Evolutionary conservation across 35 echinoderm and acorn worm genomes (phyloP), one percentile per base, ranked within the genome.

Genomic region (Patiria miniata): DNA sequence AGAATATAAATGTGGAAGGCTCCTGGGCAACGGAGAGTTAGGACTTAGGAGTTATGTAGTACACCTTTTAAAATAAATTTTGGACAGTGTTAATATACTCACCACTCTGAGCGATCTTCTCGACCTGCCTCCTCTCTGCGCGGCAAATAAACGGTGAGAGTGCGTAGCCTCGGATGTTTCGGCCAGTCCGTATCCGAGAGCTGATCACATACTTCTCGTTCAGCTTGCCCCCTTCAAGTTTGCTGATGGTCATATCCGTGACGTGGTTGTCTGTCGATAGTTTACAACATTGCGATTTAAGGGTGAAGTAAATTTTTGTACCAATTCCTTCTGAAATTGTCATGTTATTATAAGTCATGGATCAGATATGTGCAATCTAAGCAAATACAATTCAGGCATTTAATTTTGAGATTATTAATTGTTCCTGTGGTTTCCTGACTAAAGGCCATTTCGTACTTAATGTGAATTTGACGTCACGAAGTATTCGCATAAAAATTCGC

Each of bases 141-240:
- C 95, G 44, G 80, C 76, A 79, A 39, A 94, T 83, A 40, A 91
- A 89, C 6, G 95, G 95, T 29, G 95, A 88, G 0, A 98, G 86
- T 33, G 80, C 73, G 77, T 88, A 91, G 19, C 95, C 95, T 28
- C 86, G 81, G 89, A 98, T 86, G 77, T 93, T 98, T 39, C 95
- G 91, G 2, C 95, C 95, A 19, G 95, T 98, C 55, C 95, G 40
- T 37, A 98, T 89, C 23, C 95, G 89, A 28, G 95, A 98, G 69
- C 95, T 98, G 58, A 98, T 83, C 15, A 98, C 95, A 54, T 98
- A 98, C 7, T 94, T 89, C 39, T 83, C 85, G 57, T 94, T 92
- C 15, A 98, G 82, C 5, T 68, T 28, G 39, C 86, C 95, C 21
- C 86, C 95, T 18, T 78, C 61, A 21, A 98, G 58, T 78, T 94